Evolutionary conservation across 2,113 vertebrate species (phyloP), one percentile per base, ranked within the genome.

Genomic region (Thunnus maccoyii): DNA sequence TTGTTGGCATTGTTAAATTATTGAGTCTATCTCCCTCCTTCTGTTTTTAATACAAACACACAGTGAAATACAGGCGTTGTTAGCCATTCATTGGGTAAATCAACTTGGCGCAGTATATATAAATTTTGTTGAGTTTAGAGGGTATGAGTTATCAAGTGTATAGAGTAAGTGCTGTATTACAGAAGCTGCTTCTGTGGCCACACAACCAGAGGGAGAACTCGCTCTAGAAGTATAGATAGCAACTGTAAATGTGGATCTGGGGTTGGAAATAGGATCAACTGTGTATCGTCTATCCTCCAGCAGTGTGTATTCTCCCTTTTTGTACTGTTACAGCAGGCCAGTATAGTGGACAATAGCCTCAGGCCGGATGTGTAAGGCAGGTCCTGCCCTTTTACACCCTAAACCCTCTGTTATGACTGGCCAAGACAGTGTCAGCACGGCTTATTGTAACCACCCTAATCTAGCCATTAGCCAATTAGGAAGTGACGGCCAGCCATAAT

Each of bases 381-480:
- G 75, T 54, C 58, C 27, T 18, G 44, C 61, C 66, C 71, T 82
- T 79, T 88, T 44, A 68, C 15, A 16, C 70, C 65, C 78, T 86
- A 91, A 94, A 89, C 83, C 85, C 87, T 80, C 78, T 83, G 92
- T 91, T 90, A 78, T 82, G 76, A 87, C 79, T 69, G 86, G 77
- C 78, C 85, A 61, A 73, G 84, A 84, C 84, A 60, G 80, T 55
- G 93, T 95, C 94, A 95, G 92, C 89, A 78, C 32, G 25, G 80
- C 69, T 80, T 69, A 91, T 95, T 95, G 92, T 94, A 78, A 64
- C 83, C 75, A 70, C 64, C 74, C 78, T 94, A 94, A 95, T 94
- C 94, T 92, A 70, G 75, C 91, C 90, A 93, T 94, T 93, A 93
- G 90, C 92, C 92, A 93, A 92, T 92, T 92, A 95, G 94, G 93